phyloP scores from a whole-genome alignment of 2,888 invertebrate species.

The Machimus atricapillus region DNA sequence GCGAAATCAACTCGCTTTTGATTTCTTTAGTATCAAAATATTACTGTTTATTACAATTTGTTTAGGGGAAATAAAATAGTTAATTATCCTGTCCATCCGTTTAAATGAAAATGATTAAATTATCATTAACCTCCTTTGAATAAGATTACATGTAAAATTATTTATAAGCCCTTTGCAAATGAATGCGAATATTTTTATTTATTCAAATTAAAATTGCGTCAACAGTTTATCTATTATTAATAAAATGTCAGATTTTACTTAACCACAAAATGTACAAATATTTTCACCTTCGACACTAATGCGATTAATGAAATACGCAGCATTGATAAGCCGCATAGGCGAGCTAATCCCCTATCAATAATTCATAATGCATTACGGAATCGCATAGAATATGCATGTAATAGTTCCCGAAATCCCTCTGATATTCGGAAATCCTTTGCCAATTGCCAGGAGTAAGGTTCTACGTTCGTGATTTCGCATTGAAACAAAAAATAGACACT shows the following conservation, averaged over 20 bases:
- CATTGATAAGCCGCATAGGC: neutral
- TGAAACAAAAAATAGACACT: neutral
- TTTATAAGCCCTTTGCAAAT: neutral
- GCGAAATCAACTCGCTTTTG: neutral
- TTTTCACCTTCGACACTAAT: neutral
- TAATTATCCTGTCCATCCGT: neutral
- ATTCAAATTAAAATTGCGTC: neutral
- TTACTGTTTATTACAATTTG: neutral
- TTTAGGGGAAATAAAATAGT: neutral
- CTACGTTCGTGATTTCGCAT: neutral
- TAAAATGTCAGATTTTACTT: neutral
- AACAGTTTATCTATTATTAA: neutral
- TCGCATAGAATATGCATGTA: neutral
- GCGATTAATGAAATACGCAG: neutral
- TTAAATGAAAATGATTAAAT: neutral
- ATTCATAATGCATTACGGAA: neutral
- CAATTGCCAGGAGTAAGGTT: neutral
- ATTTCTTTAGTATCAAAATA: neutral
- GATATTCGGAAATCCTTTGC: neutral
- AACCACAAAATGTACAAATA: neutral
- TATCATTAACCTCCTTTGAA: neutral
- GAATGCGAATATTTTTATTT: neutral
- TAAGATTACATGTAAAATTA: neutral
- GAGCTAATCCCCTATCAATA: neutral
- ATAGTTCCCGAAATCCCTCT: neutral